Percentiles rank a stretch among this genome's conserved stretches.
Conservation (phyloP, 2,113 vertebrate species). For the Lampris incognitus region DNA sequence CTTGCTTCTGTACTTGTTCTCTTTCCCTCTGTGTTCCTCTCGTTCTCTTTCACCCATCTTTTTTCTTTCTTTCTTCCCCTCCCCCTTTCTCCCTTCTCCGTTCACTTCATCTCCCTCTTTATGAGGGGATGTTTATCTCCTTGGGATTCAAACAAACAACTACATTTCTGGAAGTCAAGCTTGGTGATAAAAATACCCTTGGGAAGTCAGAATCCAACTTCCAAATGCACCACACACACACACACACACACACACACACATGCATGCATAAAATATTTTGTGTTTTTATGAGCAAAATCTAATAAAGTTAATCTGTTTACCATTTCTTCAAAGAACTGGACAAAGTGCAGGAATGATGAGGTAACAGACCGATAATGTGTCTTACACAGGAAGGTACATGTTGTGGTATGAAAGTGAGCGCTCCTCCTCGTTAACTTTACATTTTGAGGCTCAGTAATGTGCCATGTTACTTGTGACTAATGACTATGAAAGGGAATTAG, state of each 20-base stretch:
- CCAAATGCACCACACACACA: constrained; percentile 19
- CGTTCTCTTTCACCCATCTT: constrained; percentile 1
- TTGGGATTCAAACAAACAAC: constrained; percentile 51
- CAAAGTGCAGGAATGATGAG: too few relatives aligned
- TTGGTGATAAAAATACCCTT: constrained; percentile 35
- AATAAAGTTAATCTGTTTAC: too few relatives aligned
- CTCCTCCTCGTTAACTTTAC: too few relatives aligned
- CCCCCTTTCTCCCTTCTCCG: constrained; percentile 6
- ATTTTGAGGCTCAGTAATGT: too few relatives aligned
- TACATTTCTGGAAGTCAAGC: constrained; percentile 48
- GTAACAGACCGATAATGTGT: too few relatives aligned
- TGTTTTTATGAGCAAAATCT: too few relatives aligned
- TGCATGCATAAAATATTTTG: constrained; percentile 7
- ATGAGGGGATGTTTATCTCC: constrained; percentile 26
- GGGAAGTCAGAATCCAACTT: constrained; percentile 28
- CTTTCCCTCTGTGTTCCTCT: not conserved
- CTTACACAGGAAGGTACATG: too few relatives aligned
- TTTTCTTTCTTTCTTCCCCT: not conserved
- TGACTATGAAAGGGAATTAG: too few relatives aligned
- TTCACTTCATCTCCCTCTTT: not conserved
- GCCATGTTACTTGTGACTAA: too few relatives aligned
- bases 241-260: not conserved
- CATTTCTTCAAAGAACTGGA: too few relatives aligned
- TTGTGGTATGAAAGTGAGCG: too few relatives aligned
- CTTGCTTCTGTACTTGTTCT: not conserved